A percentile compares a stretch with the other conserved stretches of the same genome.
phyloP scores from a whole-genome alignment of 2,888 invertebrate genomes.

The Hydroisotoma schaefferi region DNA sequence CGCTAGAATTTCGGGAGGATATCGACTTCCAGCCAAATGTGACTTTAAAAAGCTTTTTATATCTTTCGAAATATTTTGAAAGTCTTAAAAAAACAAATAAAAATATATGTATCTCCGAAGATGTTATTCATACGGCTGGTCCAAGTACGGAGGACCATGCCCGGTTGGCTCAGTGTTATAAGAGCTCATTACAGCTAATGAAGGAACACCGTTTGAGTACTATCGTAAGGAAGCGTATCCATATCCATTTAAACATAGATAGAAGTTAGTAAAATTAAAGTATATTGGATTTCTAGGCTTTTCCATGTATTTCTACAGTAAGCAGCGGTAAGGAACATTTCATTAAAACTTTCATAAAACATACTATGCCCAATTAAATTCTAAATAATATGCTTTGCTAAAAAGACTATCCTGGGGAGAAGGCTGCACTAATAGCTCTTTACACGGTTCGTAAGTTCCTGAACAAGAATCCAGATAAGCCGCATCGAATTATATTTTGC shows the following conservation, averaged over 20 bases:
- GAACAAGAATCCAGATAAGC: conserved; percentile 10
- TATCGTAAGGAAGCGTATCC: conserved; percentile 56
- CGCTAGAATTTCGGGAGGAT: conserved; percentile 78
- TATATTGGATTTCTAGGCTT: conserved; percentile 10
- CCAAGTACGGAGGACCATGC: conserved; percentile 69
- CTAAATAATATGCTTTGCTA: no score
- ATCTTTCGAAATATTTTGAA: no score
- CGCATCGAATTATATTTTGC: conserved; percentile 11
- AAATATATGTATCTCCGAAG: conserved; percentile 7
- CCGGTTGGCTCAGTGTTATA: conserved; percentile 67
- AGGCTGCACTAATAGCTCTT: conserved; percentile 18
- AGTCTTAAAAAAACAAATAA: no score
- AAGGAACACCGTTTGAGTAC: conserved; percentile 60
- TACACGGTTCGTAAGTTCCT: conserved; percentile 4
- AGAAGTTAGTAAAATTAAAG: neutral
- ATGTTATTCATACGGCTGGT: conserved; percentile 82
- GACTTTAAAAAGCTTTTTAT: no score
- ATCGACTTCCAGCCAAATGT: conserved; percentile 79
- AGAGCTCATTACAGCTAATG: conserved; percentile 62
- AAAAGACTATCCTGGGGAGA: conserved; percentile 1
- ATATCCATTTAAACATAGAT: neutral
- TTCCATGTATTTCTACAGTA: conserved; percentile 20
- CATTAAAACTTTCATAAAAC: neutral
- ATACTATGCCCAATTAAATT: no score
- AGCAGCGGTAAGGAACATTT: neutral